A percentile compares a stretch with the other conserved stretches of the same genome.
Conservation (phyloP, 2,113 vertebrate genomes). For the Hyperoodon ampullatus region DNA sequence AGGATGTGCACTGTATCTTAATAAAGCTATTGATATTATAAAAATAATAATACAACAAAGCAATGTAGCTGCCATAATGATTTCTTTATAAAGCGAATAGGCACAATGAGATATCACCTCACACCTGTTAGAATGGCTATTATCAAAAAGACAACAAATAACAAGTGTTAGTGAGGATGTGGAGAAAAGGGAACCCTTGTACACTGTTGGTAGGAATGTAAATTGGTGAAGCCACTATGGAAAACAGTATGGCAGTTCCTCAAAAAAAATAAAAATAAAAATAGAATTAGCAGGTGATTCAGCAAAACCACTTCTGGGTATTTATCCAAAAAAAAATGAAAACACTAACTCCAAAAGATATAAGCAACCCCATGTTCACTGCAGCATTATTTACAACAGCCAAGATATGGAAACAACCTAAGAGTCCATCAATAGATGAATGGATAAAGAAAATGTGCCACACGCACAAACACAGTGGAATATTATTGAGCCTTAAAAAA, state of each 20-base stretch:
- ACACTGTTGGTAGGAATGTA: background rate
- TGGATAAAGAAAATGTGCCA: background rate
- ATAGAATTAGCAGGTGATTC: background rate
- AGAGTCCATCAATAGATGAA: background rate
- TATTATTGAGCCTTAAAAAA: background rate
- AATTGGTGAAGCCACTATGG: background rate
- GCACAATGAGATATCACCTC: background rate
- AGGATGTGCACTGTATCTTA: background rate
- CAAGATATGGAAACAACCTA: background rate
- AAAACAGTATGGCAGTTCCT: background rate
- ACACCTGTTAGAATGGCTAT: background rate
- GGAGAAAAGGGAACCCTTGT: background rate
- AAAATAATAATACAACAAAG: constrained; percentile 4
- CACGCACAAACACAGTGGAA: background rate
- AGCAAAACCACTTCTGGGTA: background rate
- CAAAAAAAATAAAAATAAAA: background rate
- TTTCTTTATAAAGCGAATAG: background rate
- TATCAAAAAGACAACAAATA: background rate
- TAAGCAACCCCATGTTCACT: no score
- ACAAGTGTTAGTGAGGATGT: background rate
- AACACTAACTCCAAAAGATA: background rate
- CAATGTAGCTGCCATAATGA: background rate
- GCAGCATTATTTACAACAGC: background rate
- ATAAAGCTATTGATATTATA: background rate
- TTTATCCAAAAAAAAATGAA: background rate